phyloP scores from a whole-genome alignment of 1,140 invertebrate genomes.

The Macrobrachium rosenbergii region DNA sequence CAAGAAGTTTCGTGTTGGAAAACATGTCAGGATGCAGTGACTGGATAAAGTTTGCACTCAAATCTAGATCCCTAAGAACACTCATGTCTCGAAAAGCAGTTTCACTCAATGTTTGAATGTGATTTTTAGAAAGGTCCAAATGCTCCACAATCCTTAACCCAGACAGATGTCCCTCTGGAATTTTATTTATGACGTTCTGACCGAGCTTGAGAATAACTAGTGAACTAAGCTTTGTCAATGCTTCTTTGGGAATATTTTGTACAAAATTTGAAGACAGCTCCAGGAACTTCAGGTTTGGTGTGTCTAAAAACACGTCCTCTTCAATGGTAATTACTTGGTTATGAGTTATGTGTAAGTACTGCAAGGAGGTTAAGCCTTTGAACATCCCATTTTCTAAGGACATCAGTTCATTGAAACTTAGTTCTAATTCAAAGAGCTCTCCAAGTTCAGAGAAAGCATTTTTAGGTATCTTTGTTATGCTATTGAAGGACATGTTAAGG shows the following conservation, averaged over 20 bases:
- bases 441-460: slow-evolving; percentile 80
- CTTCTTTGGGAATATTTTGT: slow-evolving; percentile 77
- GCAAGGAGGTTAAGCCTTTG: slow-evolving; percentile 81
- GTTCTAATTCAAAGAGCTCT: slow-evolving; percentile 83
- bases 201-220: slow-evolving; percentile 70
- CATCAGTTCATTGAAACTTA: slow-evolving; percentile 81
- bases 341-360: slow-evolving; percentile 81
- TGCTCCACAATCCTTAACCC: slow-evolving; percentile 53
- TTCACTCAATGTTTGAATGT: slow-evolving; percentile 42
- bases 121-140: slow-evolving; percentile 66
- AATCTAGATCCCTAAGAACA: slow-evolving; percentile 80
- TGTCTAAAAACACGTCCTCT: slow-evolving; percentile 65
- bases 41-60: slow-evolving; percentile 78
- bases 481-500: slow-evolving; percentile 83
- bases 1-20: slow-evolving; percentile 16
- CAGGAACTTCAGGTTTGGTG: slow-evolving; percentile 71
- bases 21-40: slow-evolving; percentile 52
- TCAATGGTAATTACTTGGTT: slow-evolving; percentile 82
- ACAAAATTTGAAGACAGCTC: slow-evolving; percentile 85
- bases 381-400: slow-evolving; percentile 74
- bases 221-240: slow-evolving; percentile 78
- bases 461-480: slow-evolving; percentile 69
- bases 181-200: slow-evolving; percentile 52
- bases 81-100: slow-evolving; percentile 72
- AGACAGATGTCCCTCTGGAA: slow-evolving; percentile 51